Evolutionary conservation across 2,888 invertebrate species (phyloP), one percentile per base, ranked within the genome.

Genomic region (Stictocephala bisonia): DNA sequence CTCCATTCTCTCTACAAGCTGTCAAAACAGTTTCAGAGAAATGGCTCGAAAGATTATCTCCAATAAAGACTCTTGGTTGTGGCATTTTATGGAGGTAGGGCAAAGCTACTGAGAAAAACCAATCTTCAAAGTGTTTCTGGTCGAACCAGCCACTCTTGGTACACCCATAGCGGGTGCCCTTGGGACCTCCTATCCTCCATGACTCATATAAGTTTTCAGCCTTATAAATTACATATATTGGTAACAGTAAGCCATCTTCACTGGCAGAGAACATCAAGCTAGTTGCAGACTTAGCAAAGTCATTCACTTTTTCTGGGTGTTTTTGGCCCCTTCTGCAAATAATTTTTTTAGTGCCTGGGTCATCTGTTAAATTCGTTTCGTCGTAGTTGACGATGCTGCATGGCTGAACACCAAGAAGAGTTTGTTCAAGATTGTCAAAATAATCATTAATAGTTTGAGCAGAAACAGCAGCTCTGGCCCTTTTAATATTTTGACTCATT

Each of bases 161-260:
- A 13, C 44, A 44, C 44, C 44, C 44, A 44, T 44, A 44, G n/a
- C n/a, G 44, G 44, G 44, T 44, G 13, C 44, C 44, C n/a, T 44
- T 44, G 13, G n/a, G 44, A 44, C 44, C 44, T 44, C 18, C 44
- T 13, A 9, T 13, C n/a, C 44, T 13, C 44, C 6, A 44, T 44
- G 44, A 44, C n/a, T 44, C 44, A 44, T 44, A 44, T 44, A 44
- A 44, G 44, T 44, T 44, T 44, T 44, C 44, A 44, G 44, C 44
- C n/a, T 44, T 44, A 13, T 44, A 44, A 13, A 44, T 13, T 44
- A 44, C 44, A 13, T 44, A 44, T 4, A 44, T 44, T 44, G 44
- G 44, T 44, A 44, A 44, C n/a, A 44, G n/a, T 44, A 44, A 4
- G 44, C n/a, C 44, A 44, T 44, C 44, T 44, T 13, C 44, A 9